phyloP scores from a whole-genome alignment of 2,888 invertebrate species.

The Listrodromus nycthemerus region DNA sequence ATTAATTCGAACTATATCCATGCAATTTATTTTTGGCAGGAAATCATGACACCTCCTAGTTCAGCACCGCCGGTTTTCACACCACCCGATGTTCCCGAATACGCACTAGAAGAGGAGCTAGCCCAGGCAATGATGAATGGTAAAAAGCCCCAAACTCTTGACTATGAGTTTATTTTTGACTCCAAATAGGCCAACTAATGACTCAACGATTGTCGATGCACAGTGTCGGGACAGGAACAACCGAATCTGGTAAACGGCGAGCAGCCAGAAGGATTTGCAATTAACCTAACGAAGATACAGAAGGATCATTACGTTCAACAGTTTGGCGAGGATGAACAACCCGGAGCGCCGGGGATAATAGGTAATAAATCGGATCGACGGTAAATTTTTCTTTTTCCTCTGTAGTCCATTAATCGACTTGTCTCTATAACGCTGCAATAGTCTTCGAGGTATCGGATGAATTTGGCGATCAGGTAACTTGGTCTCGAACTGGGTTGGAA shows the following conservation, averaged over 20 bases:
- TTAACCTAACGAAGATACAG: constrained; percentile 90
- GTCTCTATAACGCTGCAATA: constrained; percentile 72
- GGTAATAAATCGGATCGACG: constrained; percentile 72
- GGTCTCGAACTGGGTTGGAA: background rate
- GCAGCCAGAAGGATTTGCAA: constrained; percentile 86
- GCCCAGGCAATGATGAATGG: constrained; percentile 77
- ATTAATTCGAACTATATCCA: background rate
- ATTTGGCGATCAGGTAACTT: constrained; percentile 79
- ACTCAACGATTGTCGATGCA: constrained; percentile 29
- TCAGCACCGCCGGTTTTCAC: constrained; percentile 92
- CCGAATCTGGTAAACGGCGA: constrained; percentile 75
- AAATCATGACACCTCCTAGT: constrained; percentile 89
- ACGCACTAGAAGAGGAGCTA: constrained; percentile 83
- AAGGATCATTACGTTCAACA: constrained; percentile 91
- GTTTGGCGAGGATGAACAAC: constrained; percentile 85
- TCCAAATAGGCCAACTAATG: background rate
- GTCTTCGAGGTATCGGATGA: constrained; percentile 82
- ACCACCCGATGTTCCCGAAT: constrained; percentile 88
- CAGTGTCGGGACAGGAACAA: constrained; percentile 74
- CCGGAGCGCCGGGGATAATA: constrained; percentile 80
- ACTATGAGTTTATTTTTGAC: background rate
- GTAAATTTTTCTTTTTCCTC: background rate
- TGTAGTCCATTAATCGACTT: constrained; percentile 56
- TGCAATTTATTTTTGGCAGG: constrained; percentile 80
- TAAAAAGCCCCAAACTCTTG: constrained; percentile 57